Evolutionary conservation across 1,140 invertebrate genomes (phyloP).

Genomic region (Oreohelix idahoensis): DNA sequence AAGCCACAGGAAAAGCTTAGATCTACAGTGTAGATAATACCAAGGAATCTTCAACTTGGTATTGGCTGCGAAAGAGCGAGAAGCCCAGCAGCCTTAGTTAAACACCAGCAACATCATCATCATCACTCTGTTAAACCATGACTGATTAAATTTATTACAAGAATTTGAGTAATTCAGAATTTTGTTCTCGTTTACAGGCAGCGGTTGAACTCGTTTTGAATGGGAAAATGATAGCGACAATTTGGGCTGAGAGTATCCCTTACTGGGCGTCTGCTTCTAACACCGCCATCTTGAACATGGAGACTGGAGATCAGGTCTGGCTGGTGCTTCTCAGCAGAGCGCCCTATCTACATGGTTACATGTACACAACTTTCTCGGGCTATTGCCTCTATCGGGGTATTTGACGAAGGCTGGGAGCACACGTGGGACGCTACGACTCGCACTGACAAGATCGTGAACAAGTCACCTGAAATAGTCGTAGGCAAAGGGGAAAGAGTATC

Average conservation of each 20-base stretch:
- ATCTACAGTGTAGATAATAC: too few relatives aligned
- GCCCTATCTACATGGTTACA: conserved; percentile 70
- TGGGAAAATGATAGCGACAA: conserved; percentile 66
- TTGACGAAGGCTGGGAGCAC: conserved; percentile 39
- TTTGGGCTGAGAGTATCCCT: conserved; percentile 72
- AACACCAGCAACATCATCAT: too few relatives aligned
- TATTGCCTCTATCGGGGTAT: conserved; percentile 61
- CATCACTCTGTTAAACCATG: too few relatives aligned
- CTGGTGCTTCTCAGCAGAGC: conserved; percentile 62
- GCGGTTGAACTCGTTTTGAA: conserved; percentile 69
- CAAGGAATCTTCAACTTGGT: too few relatives aligned
- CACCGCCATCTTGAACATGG: conserved; percentile 66
- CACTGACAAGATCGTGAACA: neutral
- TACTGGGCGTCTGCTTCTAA: conserved; percentile 70
- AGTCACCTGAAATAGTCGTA: neutral
- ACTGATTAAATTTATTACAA: too few relatives aligned
- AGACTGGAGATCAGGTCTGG: conserved; percentile 69
- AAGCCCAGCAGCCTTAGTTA: too few relatives aligned
- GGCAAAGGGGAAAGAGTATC: neutral
- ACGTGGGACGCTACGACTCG: neutral
- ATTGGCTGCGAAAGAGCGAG: too few relatives aligned
- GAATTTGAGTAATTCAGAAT: too few relatives aligned
- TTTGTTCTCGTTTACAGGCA: conserved; percentile 53
- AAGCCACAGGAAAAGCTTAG: too few relatives aligned
- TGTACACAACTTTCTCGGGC: conserved; percentile 72